Conservation (phyloP, 1,140 invertebrate species). For the Panagrolaimus sp. region DNA sequence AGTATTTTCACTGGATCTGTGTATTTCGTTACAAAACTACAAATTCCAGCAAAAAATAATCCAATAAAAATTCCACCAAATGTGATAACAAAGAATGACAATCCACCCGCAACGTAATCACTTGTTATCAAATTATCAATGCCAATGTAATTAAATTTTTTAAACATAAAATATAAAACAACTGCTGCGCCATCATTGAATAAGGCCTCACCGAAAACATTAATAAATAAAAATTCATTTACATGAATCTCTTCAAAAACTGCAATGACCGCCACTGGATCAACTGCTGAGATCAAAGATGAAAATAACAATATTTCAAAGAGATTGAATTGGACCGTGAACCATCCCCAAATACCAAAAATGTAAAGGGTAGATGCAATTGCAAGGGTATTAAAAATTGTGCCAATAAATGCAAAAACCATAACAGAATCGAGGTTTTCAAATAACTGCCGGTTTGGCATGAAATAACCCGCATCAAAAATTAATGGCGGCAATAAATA, state of each 20-base stretch:
- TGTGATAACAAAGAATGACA: constrained; percentile 86
- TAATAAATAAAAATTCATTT: not conserved
- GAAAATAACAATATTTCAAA: constrained; percentile 81
- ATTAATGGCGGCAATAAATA: constrained; percentile 63
- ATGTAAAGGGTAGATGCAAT: constrained; percentile 38
- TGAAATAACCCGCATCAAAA: constrained; percentile 75
- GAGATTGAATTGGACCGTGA: constrained; percentile 63
- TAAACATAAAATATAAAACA: constrained; percentile 66
- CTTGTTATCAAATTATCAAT: constrained; percentile 43
- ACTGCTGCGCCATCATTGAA: constrained; percentile 66
- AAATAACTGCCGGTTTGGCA: constrained; percentile 90
- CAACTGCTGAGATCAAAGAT: constrained; percentile 92
- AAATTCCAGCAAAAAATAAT: constrained; percentile 85
- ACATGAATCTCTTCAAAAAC: constrained; percentile 62
- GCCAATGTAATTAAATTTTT: constrained; percentile 68
- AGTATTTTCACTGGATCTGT: constrained; percentile 43
- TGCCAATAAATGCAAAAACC: constrained; percentile 82
- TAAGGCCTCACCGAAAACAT: constrained; percentile 15
- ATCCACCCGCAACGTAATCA: constrained; percentile 74
- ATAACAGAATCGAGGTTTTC: constrained; percentile 92
- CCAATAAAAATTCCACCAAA: constrained; percentile 87
- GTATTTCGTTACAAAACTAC: constrained; percentile 65
- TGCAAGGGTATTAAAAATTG: constrained; percentile 58
- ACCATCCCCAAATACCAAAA: constrained; percentile 33
- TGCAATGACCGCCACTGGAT: constrained; percentile 88